These are phyloP conservation scores for Nicator chloris DNA, from an alignment of 2,113 vertebrate genomes.

Conservation along the genomic window DNA sequence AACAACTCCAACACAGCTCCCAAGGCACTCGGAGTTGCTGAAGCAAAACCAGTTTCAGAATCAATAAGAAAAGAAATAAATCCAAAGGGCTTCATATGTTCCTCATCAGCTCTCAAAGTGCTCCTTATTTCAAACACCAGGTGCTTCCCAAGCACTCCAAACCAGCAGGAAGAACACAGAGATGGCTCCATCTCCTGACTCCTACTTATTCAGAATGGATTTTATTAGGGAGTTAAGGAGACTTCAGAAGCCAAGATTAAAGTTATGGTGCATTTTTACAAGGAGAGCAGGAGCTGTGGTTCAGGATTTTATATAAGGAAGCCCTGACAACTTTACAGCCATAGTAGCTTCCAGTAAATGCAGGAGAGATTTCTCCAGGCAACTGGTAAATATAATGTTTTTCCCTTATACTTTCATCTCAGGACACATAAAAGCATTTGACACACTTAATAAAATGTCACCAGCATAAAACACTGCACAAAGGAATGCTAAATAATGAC, in stretches of 20 bases:
- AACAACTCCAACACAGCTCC: not conserved
- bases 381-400: conserved; percentile 40
- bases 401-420: conserved; percentile 15
- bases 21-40: rapidly evolving
- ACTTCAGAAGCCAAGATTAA: conserved; percentile 2
- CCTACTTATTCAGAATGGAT: not conserved
- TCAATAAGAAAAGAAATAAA: not conserved
- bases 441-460: conserved; percentile 45
- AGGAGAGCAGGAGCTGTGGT: not conserved
- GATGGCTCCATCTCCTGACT: not conserved
- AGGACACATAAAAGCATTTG: conserved; percentile 34
- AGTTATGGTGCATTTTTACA: conserved; percentile 9
- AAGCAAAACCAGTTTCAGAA: not conserved
- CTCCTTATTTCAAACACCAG: not conserved
- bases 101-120: not conserved
- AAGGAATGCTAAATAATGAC: conserved; percentile 1
- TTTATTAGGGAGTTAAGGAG: conserved; percentile 11
- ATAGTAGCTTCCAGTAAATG: not conserved
- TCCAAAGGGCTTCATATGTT: not conserved
- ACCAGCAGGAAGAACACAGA: not conserved
- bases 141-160: not conserved
- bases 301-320: not conserved
- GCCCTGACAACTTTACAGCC: conserved; percentile 42
- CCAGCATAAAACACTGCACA: not conserved
- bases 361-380: conserved; percentile 48